Percentiles rank a stretch among this genome's conserved stretches.
These are phyloP conservation scores for Colinus virginianus DNA, from an alignment of 2,113 vertebrate genomes.

Conservation along the genomic window DNA sequence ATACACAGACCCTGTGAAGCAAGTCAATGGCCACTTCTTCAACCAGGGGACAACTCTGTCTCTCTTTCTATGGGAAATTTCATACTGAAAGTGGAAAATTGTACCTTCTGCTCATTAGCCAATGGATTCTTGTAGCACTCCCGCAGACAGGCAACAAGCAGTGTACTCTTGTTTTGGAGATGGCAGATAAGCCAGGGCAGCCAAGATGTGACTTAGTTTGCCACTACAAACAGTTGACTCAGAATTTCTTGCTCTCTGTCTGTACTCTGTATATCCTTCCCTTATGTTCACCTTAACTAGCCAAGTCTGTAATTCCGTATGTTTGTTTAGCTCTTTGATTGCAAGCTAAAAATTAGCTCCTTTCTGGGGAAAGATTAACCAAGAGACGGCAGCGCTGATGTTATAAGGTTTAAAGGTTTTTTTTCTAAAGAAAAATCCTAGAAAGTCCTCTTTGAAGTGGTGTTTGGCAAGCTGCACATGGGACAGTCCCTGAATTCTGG, in stretches of 20 bases:
- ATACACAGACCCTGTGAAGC: accelerated
- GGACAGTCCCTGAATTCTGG: background rate
- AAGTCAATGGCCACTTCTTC: background rate
- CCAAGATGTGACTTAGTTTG: background rate
- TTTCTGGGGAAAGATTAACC: background rate
- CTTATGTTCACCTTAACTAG: background rate
- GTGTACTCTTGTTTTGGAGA: background rate
- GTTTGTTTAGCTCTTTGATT: background rate
- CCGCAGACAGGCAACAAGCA: background rate
- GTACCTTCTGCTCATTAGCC: background rate
- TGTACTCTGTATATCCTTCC: background rate
- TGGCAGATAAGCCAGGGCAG: background rate
- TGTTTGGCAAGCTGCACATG: background rate
- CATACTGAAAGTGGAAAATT: background rate
- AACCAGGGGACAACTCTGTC: background rate
- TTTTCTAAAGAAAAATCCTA: background rate
- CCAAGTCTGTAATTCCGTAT: background rate
- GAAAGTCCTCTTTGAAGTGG: background rate
- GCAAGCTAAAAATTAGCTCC: background rate
- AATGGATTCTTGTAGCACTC: background rate
- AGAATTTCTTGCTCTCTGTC: background rate
- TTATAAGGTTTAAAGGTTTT: background rate
- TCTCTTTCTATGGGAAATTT: background rate
- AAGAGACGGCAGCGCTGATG: background rate
- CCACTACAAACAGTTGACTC: background rate